Base-by-base conservation (phyloP, 2,113 vertebrate genomes). In the Phyllopteryx taeniolatus region DNA sequence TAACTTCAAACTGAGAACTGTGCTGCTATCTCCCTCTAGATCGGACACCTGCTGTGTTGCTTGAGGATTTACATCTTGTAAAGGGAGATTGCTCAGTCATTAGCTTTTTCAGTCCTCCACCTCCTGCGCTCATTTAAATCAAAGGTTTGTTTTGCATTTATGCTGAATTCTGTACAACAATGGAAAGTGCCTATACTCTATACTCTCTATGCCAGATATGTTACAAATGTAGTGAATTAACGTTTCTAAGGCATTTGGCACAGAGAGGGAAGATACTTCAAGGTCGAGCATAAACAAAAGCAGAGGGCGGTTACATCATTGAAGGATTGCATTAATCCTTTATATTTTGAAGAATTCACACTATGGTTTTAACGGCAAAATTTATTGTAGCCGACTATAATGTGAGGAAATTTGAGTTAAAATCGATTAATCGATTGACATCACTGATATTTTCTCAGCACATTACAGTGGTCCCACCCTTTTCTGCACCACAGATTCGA, bases 1-100 rank as follows among this genome's bases (percentile, higher is more conserved):
- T 86, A 88, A 82, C 79, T 82, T 60, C 74, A 80, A 86, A 74
- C 79, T 76, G 79, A 81, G 67, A 71, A 75, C 43, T 62, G 64
- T 79, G 75, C 66, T 0, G 47, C 71, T 76, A 15, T 53, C 54
- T 66, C 71, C 74, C 75, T 80, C n/a, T 27, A 51, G 46, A 57
- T 75, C 76, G 75, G 72, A 77, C 78, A 83, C 82, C 83, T 80
- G 75, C 85, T 82, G 80, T 14, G 82, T 46, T 57, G 73, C 76
- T 82, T 59, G 75, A 73, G 68, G 71, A 78, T 90, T 87, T 77
- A 54, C 80, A 75, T 75, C 78, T 71, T 65, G 57, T 70, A 68
- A 74, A 80, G 64, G 79, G 75, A 72, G 74, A 70, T 59, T 46
- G 49, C 74, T 76, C 79, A 71, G 74, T 80, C 79, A 71, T 46